Evolutionary conservation across 2,113 vertebrate species (phyloP), one percentile per base, ranked within the genome.

Genomic region (Oncorhynchus masou): DNA sequence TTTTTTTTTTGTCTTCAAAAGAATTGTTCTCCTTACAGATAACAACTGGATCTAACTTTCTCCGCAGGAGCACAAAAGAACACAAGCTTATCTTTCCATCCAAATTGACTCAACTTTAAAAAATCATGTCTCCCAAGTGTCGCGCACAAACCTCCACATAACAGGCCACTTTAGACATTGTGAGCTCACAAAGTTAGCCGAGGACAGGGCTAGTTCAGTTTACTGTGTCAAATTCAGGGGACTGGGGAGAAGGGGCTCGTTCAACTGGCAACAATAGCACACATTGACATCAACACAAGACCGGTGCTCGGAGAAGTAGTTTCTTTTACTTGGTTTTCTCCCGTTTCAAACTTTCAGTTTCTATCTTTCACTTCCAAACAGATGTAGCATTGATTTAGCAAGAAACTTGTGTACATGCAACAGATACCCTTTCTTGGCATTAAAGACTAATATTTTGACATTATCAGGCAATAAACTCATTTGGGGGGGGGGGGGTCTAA

Each of bases 381-480:
- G 68, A 77, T 24, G 62, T 24, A 34, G 27, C 13, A 27, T 13
- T 65, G 78, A 76, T 8, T 70, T 70, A 81, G 39, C 74, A 16
- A 75, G 80, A 27, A 4, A 51, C 62, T 9, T 29, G 49, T 24
- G 68, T 71, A 68, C 70, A 80, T 75, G 72, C 25, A 65, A 83
- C 59, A 45, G 77, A 81, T 27, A 29, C 68, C 73, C 71, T 78
- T 82, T 68, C 74, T 19, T 54, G 51, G 3, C 77, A 82, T 86
- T 72, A 68, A 12, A 77, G 70, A 77, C 70, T 19, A 74, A 79
- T 75, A 62, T 54, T 84, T 77, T 88, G 86, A 90, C 85, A 73
- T 84, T 87, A 88, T 90, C 84, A 71, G 86, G 89, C 85, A 74
- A 84, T 87, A 83, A 71, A 11, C 39, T 65, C 45, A 11, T 24